These are phyloP conservation scores for Caenorhabditis panamensis DNA, from an alignment of 2,888 invertebrate genomes.

Conservation along the genomic window DNA sequence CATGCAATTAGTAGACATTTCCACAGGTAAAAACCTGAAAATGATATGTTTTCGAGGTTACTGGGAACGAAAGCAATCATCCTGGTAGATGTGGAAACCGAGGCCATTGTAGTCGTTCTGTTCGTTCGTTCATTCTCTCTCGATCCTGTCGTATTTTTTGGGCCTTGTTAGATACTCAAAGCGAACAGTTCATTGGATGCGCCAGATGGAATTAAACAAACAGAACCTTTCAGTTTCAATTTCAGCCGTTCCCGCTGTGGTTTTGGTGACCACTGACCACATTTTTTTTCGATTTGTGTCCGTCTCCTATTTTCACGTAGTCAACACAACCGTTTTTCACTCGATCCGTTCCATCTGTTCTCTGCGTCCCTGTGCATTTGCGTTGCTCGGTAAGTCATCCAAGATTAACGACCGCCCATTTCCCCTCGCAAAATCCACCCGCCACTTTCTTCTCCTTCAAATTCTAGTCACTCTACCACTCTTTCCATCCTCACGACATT, in stretches of 20 bases:
- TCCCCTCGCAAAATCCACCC: slow-evolving; percentile 32
- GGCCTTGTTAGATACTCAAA: no score
- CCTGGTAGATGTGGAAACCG: background rate
- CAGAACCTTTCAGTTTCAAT: no score
- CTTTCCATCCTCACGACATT: background rate
- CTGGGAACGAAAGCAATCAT: background rate
- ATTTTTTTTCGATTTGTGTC: background rate
- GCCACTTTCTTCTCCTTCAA: slow-evolving; percentile 5
- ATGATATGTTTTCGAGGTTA: slow-evolving; percentile 4
- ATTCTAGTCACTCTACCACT: slow-evolving; percentile 1
- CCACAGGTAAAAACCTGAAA: background rate
- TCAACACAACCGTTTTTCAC: slow-evolving; percentile 17
- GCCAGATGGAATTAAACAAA: no score
- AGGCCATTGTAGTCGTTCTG: background rate
- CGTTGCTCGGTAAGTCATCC: slow-evolving; percentile 37
- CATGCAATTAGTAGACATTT: background rate
- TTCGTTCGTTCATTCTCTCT: background rate
- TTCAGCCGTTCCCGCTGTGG: no score
- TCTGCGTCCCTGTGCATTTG: slow-evolving; percentile 22
- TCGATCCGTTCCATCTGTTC: slow-evolving; percentile 16
- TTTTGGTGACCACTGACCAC: no score
- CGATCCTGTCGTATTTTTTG: background rate
- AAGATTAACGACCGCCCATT: slow-evolving; percentile 44
- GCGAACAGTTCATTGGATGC: no score
- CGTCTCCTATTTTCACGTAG: background rate